A percentile compares a stretch with the other conserved stretches of the same genome.
These are phyloP conservation scores for Caenorhabditis doughertyi DNA, from an alignment of 2,888 invertebrate genomes.

Conservation along the genomic window DNA sequence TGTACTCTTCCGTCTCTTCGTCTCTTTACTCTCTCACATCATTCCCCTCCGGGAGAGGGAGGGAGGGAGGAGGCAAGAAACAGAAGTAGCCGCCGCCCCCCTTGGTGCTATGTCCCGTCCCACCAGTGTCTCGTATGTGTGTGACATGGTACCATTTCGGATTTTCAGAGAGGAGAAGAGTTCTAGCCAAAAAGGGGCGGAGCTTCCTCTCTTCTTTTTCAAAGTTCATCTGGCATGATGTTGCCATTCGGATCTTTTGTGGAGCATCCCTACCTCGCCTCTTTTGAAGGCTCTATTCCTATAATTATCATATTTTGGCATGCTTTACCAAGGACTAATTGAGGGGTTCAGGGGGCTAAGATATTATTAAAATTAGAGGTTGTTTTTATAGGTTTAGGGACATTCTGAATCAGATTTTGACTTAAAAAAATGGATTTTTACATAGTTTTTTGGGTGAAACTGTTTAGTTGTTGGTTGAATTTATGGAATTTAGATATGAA, in stretches of 20 bases:
- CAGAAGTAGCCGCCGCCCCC: conserved; percentile 10
- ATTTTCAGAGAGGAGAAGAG: conserved; percentile 6
- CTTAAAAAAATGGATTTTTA: too few relatives aligned
- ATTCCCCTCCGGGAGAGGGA: conserved; percentile 10
- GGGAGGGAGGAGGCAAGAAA: conserved; percentile 1
- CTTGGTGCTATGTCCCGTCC: neutral
- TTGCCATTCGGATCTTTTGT: too few relatives aligned
- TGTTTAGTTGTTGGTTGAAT: too few relatives aligned
- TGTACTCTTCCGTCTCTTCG: conserved; percentile 30
- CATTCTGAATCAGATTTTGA: too few relatives aligned
- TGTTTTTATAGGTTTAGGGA: too few relatives aligned
- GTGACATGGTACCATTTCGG: conserved; percentile 22
- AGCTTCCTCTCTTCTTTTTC: neutral
- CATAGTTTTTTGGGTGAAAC: too few relatives aligned
- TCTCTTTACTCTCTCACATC: neutral
- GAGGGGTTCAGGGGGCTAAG: too few relatives aligned
- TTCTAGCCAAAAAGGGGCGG: neutral
- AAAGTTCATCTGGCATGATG: neutral
- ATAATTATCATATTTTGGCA: neutral
- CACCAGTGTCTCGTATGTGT: conserved; percentile 12
- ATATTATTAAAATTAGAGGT: too few relatives aligned
- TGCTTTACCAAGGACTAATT: too few relatives aligned
- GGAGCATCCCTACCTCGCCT: neutral
- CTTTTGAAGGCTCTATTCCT: neutral
- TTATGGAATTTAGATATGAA: too few relatives aligned